Evolutionary conservation across 1,140 invertebrate genomes (phyloP).

Genomic region (Pentalonia nigronervosa): DNA sequence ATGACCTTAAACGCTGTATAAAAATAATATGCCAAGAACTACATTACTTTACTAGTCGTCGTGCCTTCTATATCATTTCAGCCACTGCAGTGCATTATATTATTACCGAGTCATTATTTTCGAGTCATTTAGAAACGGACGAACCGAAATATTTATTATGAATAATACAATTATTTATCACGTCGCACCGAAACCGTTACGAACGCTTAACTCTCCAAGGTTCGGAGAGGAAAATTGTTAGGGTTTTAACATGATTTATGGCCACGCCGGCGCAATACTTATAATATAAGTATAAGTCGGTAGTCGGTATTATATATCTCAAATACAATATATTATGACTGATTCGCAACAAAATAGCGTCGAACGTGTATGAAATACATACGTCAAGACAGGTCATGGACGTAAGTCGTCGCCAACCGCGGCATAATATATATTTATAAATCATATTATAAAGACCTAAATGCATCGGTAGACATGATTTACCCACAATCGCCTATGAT

Average conservation of each 20-base stretch:
- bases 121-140: background rate
- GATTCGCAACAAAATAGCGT: background rate
- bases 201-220: background rate
- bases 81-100: background rate
- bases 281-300: background rate
- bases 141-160: background rate
- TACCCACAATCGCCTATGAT: background rate
- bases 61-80: background rate
- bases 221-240: background rate
- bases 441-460: background rate
- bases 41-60: background rate
- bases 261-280: background rate
- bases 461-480: background rate
- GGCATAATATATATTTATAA: background rate
- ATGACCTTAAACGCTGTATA: background rate
- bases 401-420: background rate
- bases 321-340: background rate
- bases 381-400: constrained; percentile 6
- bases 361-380: background rate
- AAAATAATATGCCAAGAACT: background rate
- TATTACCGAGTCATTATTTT: background rate
- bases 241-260: constrained; percentile 11
- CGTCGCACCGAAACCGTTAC: background rate
- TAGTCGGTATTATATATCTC: background rate
- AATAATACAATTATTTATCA: background rate